Conservation (phyloP, 2,113 vertebrate genomes). For the Galeopterus variegatus region DNA sequence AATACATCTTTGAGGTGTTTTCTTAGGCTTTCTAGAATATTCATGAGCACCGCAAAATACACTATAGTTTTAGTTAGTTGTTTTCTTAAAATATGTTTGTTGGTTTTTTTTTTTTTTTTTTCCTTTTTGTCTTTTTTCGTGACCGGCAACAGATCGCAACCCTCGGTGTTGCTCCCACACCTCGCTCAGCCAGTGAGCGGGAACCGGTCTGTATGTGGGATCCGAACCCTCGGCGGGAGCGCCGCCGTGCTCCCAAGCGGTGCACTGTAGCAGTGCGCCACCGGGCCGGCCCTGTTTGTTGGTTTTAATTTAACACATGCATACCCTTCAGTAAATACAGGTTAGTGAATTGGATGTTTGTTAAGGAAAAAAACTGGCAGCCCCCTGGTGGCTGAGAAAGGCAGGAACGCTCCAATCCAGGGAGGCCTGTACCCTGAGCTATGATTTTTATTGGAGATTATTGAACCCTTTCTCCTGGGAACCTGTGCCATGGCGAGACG, state of each 20-base stretch:
- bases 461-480: background rate
- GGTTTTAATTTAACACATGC: background rate
- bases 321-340: background rate
- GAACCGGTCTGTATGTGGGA: too few relatives aligned
- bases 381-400: background rate
- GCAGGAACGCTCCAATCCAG: background rate
- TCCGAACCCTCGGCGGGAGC: too few relatives aligned
- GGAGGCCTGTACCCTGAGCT: fast-evolving
- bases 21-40: background rate
- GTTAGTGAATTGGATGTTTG: background rate
- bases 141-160: too few relatives aligned
- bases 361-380: background rate
- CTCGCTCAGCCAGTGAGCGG: too few relatives aligned
- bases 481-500: fast-evolving
- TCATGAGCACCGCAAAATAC: fast-evolving
- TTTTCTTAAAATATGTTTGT: background rate
- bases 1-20: background rate
- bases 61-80: background rate
- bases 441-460: background rate
- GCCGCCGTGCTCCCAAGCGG: too few relatives aligned
- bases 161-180: too few relatives aligned
- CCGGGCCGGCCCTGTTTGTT: too few relatives aligned
- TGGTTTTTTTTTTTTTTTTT: too few relatives aligned
- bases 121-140: too few relatives aligned
- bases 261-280: too few relatives aligned